Evolutionary conservation across 2,113 vertebrate species (phyloP).

Genomic region (Tapirus terrestris): DNA sequence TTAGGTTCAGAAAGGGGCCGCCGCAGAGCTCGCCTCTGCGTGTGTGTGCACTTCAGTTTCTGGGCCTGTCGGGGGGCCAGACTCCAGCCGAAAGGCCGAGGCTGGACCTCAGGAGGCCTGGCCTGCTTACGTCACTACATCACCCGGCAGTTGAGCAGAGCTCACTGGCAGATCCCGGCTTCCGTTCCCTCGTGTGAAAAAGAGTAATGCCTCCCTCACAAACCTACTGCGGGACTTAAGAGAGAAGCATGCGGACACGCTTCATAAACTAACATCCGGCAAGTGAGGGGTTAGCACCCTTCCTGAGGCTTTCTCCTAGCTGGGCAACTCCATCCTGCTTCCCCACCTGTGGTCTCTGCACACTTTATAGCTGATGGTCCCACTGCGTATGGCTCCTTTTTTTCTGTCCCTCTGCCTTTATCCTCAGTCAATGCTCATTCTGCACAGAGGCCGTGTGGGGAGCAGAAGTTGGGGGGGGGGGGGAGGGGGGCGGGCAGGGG

Average conservation of each 20-base stretch:
- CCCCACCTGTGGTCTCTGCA: neutral
- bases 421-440: neutral
- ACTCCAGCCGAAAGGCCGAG: neutral
- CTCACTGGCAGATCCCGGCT: neutral
- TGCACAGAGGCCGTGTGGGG: too few species aligned
- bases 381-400: neutral
- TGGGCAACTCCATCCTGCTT: neutral
- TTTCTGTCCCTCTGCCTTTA: neutral
- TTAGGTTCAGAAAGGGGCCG: neutral
- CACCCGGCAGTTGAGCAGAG: accelerated
- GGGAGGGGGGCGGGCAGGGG: accelerated
- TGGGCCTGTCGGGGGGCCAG: neutral
- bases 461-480: neutral
- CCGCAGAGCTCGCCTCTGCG: neutral
- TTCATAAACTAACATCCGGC: accelerated
- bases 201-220: neutral
- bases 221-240: neutral
- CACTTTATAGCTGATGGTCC: neutral
- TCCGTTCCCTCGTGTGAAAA: neutral
- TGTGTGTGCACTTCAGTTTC: neutral
- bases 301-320: too few species aligned
- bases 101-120: neutral
- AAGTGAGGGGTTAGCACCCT: accelerated
- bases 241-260: accelerated
- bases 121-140: neutral